A percentile compares a stretch with the other conserved stretches of the same genome.
phyloP scores from a whole-genome alignment of 2,888 invertebrate species.

The Seladonia tumulorum region DNA sequence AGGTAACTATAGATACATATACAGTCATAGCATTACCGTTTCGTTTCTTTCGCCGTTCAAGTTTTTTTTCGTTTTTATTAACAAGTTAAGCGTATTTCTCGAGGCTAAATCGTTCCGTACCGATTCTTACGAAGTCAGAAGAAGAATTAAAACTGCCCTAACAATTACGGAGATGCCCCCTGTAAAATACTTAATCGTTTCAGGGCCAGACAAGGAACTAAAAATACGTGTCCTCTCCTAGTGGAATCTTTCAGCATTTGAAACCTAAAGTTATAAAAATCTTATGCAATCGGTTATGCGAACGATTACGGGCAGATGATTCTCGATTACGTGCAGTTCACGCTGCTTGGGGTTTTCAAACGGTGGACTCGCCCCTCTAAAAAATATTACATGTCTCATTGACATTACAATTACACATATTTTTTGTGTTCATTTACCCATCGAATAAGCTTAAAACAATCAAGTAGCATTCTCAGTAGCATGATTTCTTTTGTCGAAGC shows the following conservation, averaged over 20 bases:
- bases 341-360: neutral
- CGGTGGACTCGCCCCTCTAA: neutral
- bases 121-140: constrained; percentile 26
- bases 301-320: neutral
- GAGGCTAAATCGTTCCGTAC: constrained; percentile 50
- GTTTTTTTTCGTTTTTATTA: constrained; percentile 31
- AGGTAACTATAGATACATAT: constrained; percentile 68
- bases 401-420: neutral
- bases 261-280: neutral
- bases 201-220: neutral
- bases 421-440: neutral
- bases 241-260: constrained; percentile 2
- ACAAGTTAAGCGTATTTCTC: constrained; percentile 65
- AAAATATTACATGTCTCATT: neutral
- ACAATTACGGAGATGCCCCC: constrained; percentile 5
- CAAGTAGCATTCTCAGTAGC: neutral
- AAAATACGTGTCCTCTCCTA: neutral
- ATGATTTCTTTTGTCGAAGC: neutral
- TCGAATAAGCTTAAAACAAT: neutral
- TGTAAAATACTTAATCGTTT: constrained; percentile 34
- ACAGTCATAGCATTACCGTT: constrained; percentile 50
- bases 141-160: constrained; percentile 39
- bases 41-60: constrained; percentile 24
- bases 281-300: neutral
- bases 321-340: neutral